Percentiles rank a stretch among this genome's conserved stretches.
These are phyloP conservation scores for Meloidogyne hapla DNA, from an alignment of 1,140 invertebrate genomes.

Conservation along the genomic window DNA sequence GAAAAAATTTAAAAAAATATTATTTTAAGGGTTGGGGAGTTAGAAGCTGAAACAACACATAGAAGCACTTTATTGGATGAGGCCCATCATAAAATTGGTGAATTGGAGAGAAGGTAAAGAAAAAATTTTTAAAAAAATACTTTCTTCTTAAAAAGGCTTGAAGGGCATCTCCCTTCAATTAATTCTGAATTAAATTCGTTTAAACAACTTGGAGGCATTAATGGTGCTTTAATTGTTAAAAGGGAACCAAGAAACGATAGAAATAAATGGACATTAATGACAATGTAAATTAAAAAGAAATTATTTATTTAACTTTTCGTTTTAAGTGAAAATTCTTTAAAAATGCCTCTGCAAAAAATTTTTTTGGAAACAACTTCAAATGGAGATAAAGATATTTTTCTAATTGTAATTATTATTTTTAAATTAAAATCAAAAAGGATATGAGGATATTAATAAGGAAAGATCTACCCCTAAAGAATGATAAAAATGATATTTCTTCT, in stretches of 20 bases:
- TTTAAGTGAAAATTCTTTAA: conserved; percentile 38
- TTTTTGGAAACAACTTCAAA: conserved; percentile 37
- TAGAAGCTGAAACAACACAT: conserved; percentile 46
- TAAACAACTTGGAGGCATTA: not conserved
- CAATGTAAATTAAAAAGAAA: conserved; percentile 25
- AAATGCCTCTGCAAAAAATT: conserved; percentile 27
- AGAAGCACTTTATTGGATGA: conserved; percentile 37
- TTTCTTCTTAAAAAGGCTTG: not conserved
- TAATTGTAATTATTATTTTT: conserved; percentile 46
- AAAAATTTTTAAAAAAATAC: not conserved
- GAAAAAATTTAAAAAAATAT: conserved; percentile 8
- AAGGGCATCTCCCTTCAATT: not conserved
- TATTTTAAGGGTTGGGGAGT: conserved; percentile 41
- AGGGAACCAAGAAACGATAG: conserved; percentile 38
- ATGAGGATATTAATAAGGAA: too few relatives aligned
- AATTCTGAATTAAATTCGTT: not conserved
- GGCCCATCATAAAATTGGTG: conserved; percentile 42
- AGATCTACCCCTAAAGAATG: too few relatives aligned
- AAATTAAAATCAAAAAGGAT: too few relatives aligned
- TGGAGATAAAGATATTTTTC: conserved; percentile 37
- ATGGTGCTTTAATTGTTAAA: conserved; percentile 29
- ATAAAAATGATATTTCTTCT: too few relatives aligned
- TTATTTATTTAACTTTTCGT: not conserved
- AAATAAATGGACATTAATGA: conserved; percentile 39
- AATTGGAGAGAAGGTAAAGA: conserved; percentile 22